A percentile compares a stretch with the other conserved stretches of the same genome.
These are phyloP conservation scores for Aptenodytes patagonicus DNA, from an alignment of 2,113 vertebrate species.

Conservation along the genomic window DNA sequence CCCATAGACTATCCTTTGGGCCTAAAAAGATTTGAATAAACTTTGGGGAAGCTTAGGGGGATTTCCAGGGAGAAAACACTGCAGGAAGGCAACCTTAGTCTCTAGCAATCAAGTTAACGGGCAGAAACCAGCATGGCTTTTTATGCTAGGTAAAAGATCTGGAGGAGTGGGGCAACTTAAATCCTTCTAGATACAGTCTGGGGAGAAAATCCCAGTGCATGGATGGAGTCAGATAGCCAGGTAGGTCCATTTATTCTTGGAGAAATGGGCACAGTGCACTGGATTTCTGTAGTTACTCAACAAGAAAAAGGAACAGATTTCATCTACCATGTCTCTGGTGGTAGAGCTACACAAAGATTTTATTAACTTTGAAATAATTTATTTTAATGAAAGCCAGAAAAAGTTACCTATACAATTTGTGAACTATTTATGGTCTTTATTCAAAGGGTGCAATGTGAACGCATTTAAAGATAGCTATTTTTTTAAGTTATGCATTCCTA, in stretches of 20 bases:
- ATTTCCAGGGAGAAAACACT: neutral
- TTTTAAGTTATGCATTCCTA: neutral
- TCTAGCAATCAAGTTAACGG: neutral
- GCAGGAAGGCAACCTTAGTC: neutral
- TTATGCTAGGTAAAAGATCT: neutral
- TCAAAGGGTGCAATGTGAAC: neutral
- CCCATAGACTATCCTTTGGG: neutral
- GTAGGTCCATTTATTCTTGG: neutral
- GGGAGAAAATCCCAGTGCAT: neutral
- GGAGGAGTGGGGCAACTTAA: neutral
- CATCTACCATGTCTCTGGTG: neutral
- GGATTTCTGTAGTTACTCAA: neutral
- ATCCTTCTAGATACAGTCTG: neutral
- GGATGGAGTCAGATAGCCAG: neutral
- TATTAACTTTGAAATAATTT: neutral
- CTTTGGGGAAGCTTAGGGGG: neutral
- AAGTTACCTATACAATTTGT: neutral
- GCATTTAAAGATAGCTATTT: neutral
- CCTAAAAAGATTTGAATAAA: neutral
- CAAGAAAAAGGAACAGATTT: neutral
- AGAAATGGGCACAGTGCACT: neutral
- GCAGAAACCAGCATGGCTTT: neutral
- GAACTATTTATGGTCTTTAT: neutral
- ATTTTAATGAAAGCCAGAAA: neutral
- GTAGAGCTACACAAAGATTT: neutral